These are phyloP conservation scores for Dallia pectoralis DNA, from an alignment of 2,797 vertebrate species.

Conservation along the genomic window DNA sequence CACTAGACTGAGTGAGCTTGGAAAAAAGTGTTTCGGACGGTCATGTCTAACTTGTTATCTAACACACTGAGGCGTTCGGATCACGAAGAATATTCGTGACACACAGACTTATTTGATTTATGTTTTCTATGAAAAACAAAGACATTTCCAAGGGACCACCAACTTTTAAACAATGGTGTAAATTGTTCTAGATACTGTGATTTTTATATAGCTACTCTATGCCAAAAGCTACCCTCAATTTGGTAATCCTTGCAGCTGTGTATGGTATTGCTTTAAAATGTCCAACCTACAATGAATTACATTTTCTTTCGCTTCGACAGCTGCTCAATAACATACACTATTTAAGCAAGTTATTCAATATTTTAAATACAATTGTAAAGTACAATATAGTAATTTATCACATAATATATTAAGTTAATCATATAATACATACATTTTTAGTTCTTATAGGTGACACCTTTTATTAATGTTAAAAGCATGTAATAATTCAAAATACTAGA, in stretches of 20 bases:
- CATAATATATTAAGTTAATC: conserved; percentile 66
- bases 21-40: no score
- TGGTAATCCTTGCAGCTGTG: conserved; percentile 62
- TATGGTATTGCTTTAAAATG: conserved; percentile 53
- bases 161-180: no score
- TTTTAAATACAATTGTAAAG: conserved; percentile 68
- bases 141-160: no score
- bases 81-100: no score
- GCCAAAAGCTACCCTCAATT: conserved; percentile 68
- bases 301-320: conserved; percentile 29
- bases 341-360: conserved; percentile 65
- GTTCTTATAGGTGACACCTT: conserved; percentile 70
- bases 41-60: no score
- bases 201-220: conserved; percentile 23
- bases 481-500: conserved; percentile 70
- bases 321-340: conserved; percentile 65
- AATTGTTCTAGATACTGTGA: not conserved
- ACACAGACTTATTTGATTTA: no score
- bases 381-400: conserved; percentile 66
- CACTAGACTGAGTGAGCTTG: no score
- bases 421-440: conserved; percentile 72
- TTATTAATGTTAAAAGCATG: conserved; percentile 71
- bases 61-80: no score
- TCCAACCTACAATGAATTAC: conserved; percentile 61
- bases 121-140: no score